A percentile compares a stretch with the other conserved stretches of the same genome.
These are phyloP conservation scores for Norana najaformis DNA, from an alignment of 2,888 invertebrate species.

Conservation along the genomic window DNA sequence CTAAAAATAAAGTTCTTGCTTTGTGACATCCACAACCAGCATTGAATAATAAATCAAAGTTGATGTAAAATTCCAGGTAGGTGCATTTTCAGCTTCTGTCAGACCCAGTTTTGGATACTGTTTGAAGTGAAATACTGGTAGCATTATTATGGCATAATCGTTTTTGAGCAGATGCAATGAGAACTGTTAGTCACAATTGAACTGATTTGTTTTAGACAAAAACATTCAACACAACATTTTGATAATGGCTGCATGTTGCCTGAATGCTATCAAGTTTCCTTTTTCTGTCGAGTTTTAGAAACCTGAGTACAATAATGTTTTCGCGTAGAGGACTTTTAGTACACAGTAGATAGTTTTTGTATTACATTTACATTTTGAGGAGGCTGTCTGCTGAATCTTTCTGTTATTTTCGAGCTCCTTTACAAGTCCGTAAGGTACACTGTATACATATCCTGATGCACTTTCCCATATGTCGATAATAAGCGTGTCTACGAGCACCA, in stretches of 20 bases:
- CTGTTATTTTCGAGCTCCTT: background rate
- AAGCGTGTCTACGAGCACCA: background rate
- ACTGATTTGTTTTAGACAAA: background rate
- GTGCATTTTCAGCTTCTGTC: background rate
- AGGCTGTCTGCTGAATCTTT: background rate
- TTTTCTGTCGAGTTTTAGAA: background rate
- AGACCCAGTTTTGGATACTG: background rate
- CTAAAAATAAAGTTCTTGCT: background rate
- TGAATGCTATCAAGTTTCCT: background rate
- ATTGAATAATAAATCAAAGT: background rate
- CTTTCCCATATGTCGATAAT: background rate
- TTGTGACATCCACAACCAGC: too few species aligned
- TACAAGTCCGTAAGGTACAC: background rate
- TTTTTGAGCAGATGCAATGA: background rate
- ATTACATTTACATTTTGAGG: too few species aligned
- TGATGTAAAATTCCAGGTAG: background rate
- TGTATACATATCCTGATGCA: background rate
- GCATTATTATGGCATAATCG: background rate
- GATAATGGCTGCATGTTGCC: background rate
- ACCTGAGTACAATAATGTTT: background rate
- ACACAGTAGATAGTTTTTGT: too few species aligned
- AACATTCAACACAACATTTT: background rate
- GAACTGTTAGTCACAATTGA: background rate
- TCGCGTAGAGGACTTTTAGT: background rate
- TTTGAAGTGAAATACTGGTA: background rate